A percentile compares a stretch with the other conserved stretches of the same genome.
Evolutionary conservation across 30 jellyfish, hydroid and myxozoan species (phyloP).

Genomic region (Clytia hemisphaerica): DNA sequence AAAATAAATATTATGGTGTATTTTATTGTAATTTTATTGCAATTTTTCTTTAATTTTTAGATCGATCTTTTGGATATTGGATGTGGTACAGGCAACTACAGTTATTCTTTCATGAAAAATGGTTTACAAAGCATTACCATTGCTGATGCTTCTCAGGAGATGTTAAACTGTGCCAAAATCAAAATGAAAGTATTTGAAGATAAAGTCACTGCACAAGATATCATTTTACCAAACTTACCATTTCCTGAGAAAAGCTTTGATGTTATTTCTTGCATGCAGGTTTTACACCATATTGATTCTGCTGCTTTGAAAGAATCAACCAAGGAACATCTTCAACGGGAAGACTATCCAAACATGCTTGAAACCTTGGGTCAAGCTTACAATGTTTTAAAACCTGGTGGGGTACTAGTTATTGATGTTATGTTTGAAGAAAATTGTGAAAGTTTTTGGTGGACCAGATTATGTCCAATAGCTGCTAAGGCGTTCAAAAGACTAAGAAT

Average conservation of each 20-base stretch:
- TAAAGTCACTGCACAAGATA: neutral
- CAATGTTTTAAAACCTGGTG: conserved; percentile 82
- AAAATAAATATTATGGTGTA: neutral
- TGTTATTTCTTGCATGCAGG: conserved; percentile 63
- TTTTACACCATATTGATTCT: conserved; percentile 67
- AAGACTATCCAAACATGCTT: conserved; percentile 38
- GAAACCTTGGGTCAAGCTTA: conserved; percentile 49
- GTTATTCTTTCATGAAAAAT: conserved; percentile 51
- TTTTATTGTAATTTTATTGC: neutral
- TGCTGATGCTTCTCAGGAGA: conserved; percentile 68
- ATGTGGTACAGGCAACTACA: conserved; percentile 85
- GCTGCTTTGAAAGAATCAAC: conserved; percentile 42
- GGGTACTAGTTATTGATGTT: conserved; percentile 57
- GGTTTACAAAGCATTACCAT: conserved; percentile 67
- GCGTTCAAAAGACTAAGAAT: conserved; percentile 10
- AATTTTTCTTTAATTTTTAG: conserved; percentile 15
- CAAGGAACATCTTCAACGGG: neutral
- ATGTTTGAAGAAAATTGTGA: conserved; percentile 16
- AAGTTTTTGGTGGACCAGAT: conserved; percentile 21
- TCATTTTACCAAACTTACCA: conserved; percentile 52
- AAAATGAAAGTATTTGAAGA: conserved; percentile 6
- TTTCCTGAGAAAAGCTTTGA: conserved; percentile 68
- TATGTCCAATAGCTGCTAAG: conserved; percentile 25
- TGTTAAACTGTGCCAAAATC: conserved; percentile 50
- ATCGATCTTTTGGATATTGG: conserved; percentile 81